Evolutionary conservation across 2,888 invertebrate species (phyloP).

Genomic region (Pollenia amentaria): DNA sequence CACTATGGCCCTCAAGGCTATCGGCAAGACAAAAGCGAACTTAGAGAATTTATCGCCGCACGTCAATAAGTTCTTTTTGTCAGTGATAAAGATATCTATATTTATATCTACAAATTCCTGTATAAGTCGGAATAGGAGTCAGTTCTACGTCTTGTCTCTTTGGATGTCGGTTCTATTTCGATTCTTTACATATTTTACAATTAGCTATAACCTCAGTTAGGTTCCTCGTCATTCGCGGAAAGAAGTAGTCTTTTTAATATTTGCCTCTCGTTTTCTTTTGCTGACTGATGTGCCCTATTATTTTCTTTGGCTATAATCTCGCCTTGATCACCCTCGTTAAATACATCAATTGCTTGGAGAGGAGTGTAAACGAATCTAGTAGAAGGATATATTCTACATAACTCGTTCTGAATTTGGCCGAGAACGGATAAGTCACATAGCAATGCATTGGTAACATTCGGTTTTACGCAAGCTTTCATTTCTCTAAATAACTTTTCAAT

Average conservation of each 20-base stretch:
- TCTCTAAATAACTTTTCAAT: too few relatives aligned
- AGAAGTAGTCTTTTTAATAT: neutral
- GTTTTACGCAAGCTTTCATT: neutral
- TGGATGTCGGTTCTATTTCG: conserved; percentile 1
- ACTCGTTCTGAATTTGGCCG: too few relatives aligned
- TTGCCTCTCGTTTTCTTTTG: neutral
- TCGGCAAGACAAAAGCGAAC: too few relatives aligned
- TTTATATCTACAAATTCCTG: conserved; percentile 29
- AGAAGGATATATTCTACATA: too few relatives aligned
- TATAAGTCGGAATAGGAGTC: too few relatives aligned
- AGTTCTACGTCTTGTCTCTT: neutral
- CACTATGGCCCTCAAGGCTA: too few relatives aligned
- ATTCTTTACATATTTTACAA: too few relatives aligned
- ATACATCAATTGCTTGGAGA: too few relatives aligned
- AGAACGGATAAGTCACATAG: neutral
- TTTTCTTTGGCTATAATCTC: too few relatives aligned
- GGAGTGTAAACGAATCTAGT: too few relatives aligned
- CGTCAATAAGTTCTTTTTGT: neutral
- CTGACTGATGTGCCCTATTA: neutral
- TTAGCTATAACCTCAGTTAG: neutral
- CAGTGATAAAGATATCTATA: neutral
- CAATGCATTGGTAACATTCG: neutral
- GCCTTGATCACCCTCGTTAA: too few relatives aligned
- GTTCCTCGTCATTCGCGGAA: neutral
- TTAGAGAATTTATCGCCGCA: too few relatives aligned